Evolutionary conservation across 2,888 invertebrate genomes (phyloP).

Genomic region (Galeruca laticollis): DNA sequence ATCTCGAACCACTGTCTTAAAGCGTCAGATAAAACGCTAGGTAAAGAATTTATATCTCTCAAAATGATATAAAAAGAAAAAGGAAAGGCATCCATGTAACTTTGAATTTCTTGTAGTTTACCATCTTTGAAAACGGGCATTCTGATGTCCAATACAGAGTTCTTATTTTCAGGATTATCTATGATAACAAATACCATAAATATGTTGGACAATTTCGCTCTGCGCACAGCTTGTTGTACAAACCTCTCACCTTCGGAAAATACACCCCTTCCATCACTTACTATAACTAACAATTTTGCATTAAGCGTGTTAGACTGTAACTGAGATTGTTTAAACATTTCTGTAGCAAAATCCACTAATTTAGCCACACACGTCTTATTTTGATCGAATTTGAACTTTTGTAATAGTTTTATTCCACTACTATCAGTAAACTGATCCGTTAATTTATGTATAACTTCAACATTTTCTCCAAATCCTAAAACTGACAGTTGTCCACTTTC

Average conservation of each 20-base stretch:
- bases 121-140: constrained; percentile 78
- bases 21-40: constrained; percentile 93
- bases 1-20: constrained; percentile 99
- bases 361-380: constrained; percentile 89
- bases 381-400: constrained; percentile 89
- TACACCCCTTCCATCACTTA: constrained; percentile 96
- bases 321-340: constrained; percentile 71
- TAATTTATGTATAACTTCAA: constrained; percentile 88
- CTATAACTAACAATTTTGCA: constrained; percentile 89
- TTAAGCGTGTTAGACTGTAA: constrained; percentile 70
- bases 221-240: constrained; percentile 83
- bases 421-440: constrained; percentile 88
- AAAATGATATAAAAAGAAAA: constrained; percentile 98
- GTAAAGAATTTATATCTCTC: constrained; percentile 87
- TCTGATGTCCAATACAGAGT: constrained; percentile 91
- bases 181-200: constrained; percentile 96
- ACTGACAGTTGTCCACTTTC: constrained; percentile 95
- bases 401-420: constrained; percentile 85
- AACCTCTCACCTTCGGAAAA: constrained; percentile 87
- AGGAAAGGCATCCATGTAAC: constrained; percentile 96
- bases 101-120: constrained; percentile 74
- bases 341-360: constrained; percentile 82
- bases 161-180: constrained; percentile 93
- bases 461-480: constrained; percentile 89
- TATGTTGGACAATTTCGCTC: constrained; percentile 84